phyloP scores from a whole-genome alignment of 2,797 vertebrate species.

The Acestrorhynchus altus region DNA sequence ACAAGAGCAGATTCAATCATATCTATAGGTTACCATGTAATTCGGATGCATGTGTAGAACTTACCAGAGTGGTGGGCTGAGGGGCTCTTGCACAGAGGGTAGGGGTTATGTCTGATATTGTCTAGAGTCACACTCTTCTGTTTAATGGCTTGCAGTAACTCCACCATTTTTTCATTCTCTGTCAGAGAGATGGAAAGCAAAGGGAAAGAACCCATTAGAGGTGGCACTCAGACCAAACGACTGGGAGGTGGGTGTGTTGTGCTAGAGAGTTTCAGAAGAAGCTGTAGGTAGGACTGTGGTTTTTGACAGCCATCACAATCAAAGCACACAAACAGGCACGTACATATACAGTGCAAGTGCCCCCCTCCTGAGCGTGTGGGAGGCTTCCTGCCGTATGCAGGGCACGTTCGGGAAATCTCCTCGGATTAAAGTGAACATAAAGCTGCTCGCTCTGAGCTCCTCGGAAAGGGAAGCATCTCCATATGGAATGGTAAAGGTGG shows the following conservation, averaged over 20 bases:
- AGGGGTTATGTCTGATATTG: constrained; percentile 82
- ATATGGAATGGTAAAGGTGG: not conserved
- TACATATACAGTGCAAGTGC: not conserved
- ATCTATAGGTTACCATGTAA: not conserved
- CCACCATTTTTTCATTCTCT: constrained; percentile 94
- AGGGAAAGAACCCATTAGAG: not conserved
- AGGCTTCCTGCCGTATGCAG: constrained; percentile 61
- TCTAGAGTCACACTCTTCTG: constrained; percentile 88
- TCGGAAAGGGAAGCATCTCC: not conserved
- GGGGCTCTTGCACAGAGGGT: constrained; percentile 84
- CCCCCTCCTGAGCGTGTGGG: constrained; percentile 39
- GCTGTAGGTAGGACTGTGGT: not conserved
- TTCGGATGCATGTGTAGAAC: constrained; percentile 40
- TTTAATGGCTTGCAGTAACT: constrained; percentile 93
- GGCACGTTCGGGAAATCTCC: constrained; percentile 61
- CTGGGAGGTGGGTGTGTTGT: not conserved
- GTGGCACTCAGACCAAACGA: not conserved
- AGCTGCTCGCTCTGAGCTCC: not conserved
- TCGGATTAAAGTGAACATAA: constrained; percentile 58
- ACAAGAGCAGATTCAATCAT: not conserved
- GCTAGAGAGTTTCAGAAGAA: not conserved
- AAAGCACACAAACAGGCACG: not conserved
- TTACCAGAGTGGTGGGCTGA: constrained; percentile 78
- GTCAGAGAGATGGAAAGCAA: not conserved
- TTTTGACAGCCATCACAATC: not conserved